Conservation (phyloP, 1,140 invertebrate genomes). For the Thaumetopoea pityocampa region DNA sequence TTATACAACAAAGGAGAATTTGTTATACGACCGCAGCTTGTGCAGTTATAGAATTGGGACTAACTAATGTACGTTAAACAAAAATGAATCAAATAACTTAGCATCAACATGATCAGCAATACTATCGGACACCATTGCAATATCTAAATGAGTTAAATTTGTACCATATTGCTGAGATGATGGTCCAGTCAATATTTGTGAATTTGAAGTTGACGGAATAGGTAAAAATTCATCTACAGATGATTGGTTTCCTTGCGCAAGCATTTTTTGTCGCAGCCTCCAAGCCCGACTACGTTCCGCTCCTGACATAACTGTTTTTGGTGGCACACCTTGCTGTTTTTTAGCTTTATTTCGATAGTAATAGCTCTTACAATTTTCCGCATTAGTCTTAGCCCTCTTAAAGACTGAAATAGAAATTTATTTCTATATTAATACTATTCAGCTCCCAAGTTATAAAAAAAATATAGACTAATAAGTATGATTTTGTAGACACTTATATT, state of each 20-base stretch:
- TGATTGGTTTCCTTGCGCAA: slow-evolving; percentile 19
- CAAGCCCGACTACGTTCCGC: no score
- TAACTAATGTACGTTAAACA: slow-evolving; percentile 1
- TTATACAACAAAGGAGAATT: slow-evolving; percentile 1
- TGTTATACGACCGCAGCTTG: slow-evolving; percentile 2
- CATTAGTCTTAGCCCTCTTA: no score
- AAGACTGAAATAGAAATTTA: no score
- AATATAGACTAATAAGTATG: no score
- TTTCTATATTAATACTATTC: no score
- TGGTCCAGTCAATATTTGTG: slow-evolving; percentile 19
- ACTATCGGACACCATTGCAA: slow-evolving; percentile 1
- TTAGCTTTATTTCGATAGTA: no score
- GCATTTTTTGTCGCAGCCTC: slow-evolving; percentile 27
- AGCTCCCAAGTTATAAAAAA: no score
- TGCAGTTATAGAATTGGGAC: slow-evolving; percentile 1
- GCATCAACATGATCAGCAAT: slow-evolving; percentile 2
- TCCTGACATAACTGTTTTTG: no score
- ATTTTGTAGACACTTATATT: no score
- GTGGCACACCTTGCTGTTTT: no score
- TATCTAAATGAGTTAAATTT: slow-evolving; percentile 4
- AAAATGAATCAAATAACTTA: slow-evolving; percentile 6
- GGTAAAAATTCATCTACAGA: slow-evolving; percentile 15
- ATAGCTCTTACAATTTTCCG: no score
- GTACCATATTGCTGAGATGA: slow-evolving; percentile 13
- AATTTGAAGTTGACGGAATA: slow-evolving; percentile 17